Evolutionary conservation across 2,113 vertebrate genomes (phyloP), one percentile per base, ranked within the genome.

Genomic region (Elgaria multicarinata): DNA sequence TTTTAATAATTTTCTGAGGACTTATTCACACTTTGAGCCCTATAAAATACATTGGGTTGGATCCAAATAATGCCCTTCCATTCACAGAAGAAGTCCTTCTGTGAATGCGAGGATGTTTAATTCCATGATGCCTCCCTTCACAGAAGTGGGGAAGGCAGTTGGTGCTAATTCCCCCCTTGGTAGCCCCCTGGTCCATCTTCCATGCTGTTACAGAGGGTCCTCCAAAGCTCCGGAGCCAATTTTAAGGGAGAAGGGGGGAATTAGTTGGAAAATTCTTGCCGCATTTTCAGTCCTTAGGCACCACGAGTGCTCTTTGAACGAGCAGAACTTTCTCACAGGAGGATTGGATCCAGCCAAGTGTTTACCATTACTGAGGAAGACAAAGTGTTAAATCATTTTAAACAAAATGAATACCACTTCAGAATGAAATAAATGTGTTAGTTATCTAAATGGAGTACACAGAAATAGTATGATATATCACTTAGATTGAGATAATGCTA

Each of bases 351-450:
- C 4, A 72, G 36, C 69, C 7, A 0, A 28, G 3, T 58, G 33
- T 20, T 62, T 16, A 2, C 66, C 31, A 5, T n/a, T 0, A 0
- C 64, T 66, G 0, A 24, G 13, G 1, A 12, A 6, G 3, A 76
- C 5, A 89, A 24, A 4, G 24, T 6, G 2, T 78, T 33, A 0
- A 0, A 0, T 16, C n/a, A 6, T 92, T 89, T n/a, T 12, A 84
- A 13, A 1, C 4, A 1, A 0, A 0, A 0, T 36, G 83, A n/a
- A 10, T 84, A 44, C 67, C 39, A 77, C 3, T 78, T 26, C 36
- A 69, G 24, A 58, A 69, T 18, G 0, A 76, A 58, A 22, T 0
- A 0, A 20, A 69, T 82, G 0, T 1, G 13, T 24, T 87, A 12
- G 16, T 26, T 46, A 50, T 24, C 42, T 77, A 77, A 22, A 77